A percentile compares a stretch with the other conserved stretches of the same genome.
These are phyloP conservation scores for Maconellicoccus hirsutus DNA, from an alignment of 1,140 invertebrate species.

Conservation along the genomic window DNA sequence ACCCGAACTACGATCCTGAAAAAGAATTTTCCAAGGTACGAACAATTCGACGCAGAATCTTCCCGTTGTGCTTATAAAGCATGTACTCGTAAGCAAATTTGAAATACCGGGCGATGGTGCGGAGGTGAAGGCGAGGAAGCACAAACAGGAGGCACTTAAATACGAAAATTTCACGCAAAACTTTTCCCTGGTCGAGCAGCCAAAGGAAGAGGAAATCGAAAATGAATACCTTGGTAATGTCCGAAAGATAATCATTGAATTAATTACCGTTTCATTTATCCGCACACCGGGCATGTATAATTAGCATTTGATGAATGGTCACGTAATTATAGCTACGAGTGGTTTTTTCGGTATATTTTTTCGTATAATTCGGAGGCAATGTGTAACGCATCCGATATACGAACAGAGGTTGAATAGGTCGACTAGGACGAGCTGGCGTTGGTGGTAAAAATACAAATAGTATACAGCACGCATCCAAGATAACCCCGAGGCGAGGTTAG, in stretches of 20 bases:
- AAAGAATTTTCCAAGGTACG: too few relatives aligned
- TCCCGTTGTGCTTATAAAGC: not conserved
- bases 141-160: too few relatives aligned
- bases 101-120: too few relatives aligned
- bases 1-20: too few relatives aligned
- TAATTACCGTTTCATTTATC: conserved; percentile 4
- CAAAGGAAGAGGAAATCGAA: conserved; percentile 8
- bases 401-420: not conserved
- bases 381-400: not conserved
- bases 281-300: not conserved
- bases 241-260: conserved; percentile 9
- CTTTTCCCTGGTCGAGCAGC: not conserved
- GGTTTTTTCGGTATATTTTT: not conserved
- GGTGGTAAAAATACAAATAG: too few relatives aligned
- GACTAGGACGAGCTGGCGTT: not conserved
- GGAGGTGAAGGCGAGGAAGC: too few relatives aligned
- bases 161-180: not conserved
- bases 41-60: too few relatives aligned
- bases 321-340: not conserved
- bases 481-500: too few relatives aligned
- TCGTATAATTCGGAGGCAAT: not conserved
- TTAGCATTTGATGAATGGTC: conserved; percentile 8
- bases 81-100: too few relatives aligned
- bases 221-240: not conserved
- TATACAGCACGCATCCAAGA: too few relatives aligned